Evolutionary conservation across 2,888 invertebrate species (phyloP).

Genomic region (Sceliomorpha sp.): DNA sequence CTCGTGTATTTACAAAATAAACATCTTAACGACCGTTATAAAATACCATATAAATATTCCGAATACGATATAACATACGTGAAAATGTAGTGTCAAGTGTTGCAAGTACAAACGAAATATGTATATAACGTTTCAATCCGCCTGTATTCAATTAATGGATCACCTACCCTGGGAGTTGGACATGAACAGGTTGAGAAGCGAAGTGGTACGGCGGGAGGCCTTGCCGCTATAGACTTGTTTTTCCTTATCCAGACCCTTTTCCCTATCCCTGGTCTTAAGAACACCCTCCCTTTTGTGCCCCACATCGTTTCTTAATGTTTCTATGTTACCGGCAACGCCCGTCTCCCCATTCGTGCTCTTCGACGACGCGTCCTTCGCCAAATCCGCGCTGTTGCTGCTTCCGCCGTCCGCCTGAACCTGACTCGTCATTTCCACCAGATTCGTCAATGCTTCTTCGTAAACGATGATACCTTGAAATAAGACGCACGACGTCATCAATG

Average conservation of each 20-base stretch:
- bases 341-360: conserved; percentile 78
- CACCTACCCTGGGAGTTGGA: conserved; percentile 95
- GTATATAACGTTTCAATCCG: no score
- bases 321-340: conserved; percentile 78
- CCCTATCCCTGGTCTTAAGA: conserved; percentile 71
- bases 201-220: conserved; percentile 95
- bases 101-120: no score
- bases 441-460: conserved; percentile 76
- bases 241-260: conserved; percentile 70
- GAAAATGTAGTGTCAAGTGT: no score
- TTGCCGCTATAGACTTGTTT: conserved; percentile 82
- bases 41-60: no score
- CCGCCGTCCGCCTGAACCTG: conserved; percentile 68
- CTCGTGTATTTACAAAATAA: no score
- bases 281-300: conserved; percentile 75
- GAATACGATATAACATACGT: no score
- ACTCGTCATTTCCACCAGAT: conserved; percentile 72
- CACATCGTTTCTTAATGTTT: conserved; percentile 75
- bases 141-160: no score
- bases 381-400: conserved; percentile 52
- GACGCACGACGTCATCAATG: no score
- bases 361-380: conserved; percentile 65
- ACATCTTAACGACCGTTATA: no score
- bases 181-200: conserved; percentile 96
- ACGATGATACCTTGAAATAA: conserved; percentile 71